phyloP scores from a whole-genome alignment of 2,113 vertebrate genomes.

The Entomyzon cyanotis region DNA sequence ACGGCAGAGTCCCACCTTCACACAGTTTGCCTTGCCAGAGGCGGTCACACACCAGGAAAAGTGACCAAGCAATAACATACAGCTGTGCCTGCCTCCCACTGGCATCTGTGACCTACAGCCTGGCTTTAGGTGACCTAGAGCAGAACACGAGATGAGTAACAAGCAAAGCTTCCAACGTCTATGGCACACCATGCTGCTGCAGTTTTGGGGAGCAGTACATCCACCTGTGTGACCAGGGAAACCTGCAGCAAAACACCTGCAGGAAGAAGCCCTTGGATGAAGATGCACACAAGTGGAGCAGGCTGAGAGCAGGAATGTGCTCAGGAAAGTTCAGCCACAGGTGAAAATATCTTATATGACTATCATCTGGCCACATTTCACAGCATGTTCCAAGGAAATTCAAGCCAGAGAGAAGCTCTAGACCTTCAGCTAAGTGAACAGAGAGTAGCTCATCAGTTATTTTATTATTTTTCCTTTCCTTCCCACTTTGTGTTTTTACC shows the following conservation, averaged over 20 bases:
- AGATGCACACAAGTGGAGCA: accelerated
- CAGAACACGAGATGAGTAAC: background rate
- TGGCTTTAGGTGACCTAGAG: background rate
- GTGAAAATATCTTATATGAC: background rate
- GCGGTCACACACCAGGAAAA: background rate
- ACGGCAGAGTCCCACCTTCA: background rate
- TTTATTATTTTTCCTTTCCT: background rate
- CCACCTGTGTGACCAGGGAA: background rate
- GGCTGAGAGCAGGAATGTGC: background rate
- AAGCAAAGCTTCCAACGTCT: background rate
- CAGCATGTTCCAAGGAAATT: background rate
- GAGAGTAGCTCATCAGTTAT: background rate
- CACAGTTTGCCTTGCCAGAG: background rate
- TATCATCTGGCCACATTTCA: background rate
- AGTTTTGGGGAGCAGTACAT: accelerated
- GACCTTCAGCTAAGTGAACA: background rate
- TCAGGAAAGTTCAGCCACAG: background rate
- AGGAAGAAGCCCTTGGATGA: background rate
- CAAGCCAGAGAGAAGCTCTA: background rate
- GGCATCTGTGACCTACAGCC: accelerated
- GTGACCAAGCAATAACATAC: background rate
- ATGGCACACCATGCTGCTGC: background rate
- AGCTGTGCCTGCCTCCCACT: background rate
- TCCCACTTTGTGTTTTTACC: background rate
- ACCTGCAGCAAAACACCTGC: background rate